Percentiles rank a stretch among this genome's conserved stretches.
Evolutionary conservation across 2,888 invertebrate genomes (phyloP).

Genomic region (Seira musarum): DNA sequence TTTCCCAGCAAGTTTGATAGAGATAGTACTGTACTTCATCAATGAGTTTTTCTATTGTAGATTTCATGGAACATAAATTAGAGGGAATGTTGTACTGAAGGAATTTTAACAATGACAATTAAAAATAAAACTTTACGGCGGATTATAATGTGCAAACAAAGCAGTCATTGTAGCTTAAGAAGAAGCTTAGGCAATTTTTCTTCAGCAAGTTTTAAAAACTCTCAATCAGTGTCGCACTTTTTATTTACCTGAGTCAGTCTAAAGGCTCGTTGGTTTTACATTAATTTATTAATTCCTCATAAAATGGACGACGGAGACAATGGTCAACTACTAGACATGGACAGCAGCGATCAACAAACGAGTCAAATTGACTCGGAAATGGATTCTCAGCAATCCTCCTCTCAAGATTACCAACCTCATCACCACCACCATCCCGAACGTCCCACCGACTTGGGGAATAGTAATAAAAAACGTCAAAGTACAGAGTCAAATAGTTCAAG

Average conservation of each 20-base stretch:
- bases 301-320: slow-evolving; percentile 66
- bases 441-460: slow-evolving; percentile 29
- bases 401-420: slow-evolving; percentile 43
- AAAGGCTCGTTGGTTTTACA: no score
- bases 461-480: slow-evolving; percentile 52
- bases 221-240: no score
- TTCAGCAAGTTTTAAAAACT: no score
- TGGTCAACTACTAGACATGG: slow-evolving; percentile 62
- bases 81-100: background rate
- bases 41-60: background rate
- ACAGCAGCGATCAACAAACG: slow-evolving; percentile 53
- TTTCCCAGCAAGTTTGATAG: background rate
- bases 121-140: slow-evolving; percentile 13
- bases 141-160: no score
- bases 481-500: slow-evolving; percentile 62
- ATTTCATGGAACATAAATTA: background rate
- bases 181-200: no score
- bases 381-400: slow-evolving; percentile 52
- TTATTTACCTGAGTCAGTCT: no score
- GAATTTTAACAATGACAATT: slow-evolving; percentile 37
- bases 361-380: slow-evolving; percentile 55
- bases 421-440: slow-evolving; percentile 8
- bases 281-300: no score
- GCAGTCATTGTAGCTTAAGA: no score
- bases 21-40: background rate